phyloP scores from a whole-genome alignment of 2,888 invertebrate genomes.

The Syritta pipiens region DNA sequence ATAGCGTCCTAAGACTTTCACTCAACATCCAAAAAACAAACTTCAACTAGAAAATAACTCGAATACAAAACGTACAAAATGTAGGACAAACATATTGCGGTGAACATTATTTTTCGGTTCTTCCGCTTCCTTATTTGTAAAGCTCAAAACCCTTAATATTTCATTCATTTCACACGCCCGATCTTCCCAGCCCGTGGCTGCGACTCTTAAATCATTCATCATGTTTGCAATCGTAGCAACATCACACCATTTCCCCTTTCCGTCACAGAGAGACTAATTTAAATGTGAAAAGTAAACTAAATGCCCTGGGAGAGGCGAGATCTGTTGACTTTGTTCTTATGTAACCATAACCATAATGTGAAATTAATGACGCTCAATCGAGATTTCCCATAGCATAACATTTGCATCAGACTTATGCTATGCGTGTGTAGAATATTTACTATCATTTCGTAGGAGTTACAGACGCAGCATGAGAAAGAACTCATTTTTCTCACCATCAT shows the following conservation, averaged over 20 bases:
- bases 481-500: slow-evolving; percentile 27
- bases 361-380: slow-evolving; percentile 53
- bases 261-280: slow-evolving; percentile 31
- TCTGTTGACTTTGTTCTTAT: slow-evolving; percentile 54
- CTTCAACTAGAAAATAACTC: too few species aligned
- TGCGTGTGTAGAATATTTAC: slow-evolving; percentile 38
- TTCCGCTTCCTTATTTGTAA: too few species aligned
- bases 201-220: not conserved
- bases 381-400: slow-evolving; percentile 47
- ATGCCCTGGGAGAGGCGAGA: slow-evolving; percentile 17
- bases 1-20: too few species aligned
- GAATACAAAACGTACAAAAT: too few species aligned
- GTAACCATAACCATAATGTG: slow-evolving; percentile 57
- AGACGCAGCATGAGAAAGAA: slow-evolving; percentile 33
- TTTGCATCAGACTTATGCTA: slow-evolving; percentile 12
- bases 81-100: too few species aligned
- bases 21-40: too few species aligned
- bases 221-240: slow-evolving; percentile 7
- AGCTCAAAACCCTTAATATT: too few species aligned
- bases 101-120: too few species aligned
- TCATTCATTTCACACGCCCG: too few species aligned
- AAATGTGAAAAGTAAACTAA: slow-evolving; percentile 29
- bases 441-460: slow-evolving; percentile 5
- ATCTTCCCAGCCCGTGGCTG: not conserved
- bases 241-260: slow-evolving; percentile 16